A percentile compares a stretch with the other conserved stretches of the same genome.
Evolutionary conservation across 2,113 vertebrate species (phyloP).

Genomic region (Tyrannus savana): DNA sequence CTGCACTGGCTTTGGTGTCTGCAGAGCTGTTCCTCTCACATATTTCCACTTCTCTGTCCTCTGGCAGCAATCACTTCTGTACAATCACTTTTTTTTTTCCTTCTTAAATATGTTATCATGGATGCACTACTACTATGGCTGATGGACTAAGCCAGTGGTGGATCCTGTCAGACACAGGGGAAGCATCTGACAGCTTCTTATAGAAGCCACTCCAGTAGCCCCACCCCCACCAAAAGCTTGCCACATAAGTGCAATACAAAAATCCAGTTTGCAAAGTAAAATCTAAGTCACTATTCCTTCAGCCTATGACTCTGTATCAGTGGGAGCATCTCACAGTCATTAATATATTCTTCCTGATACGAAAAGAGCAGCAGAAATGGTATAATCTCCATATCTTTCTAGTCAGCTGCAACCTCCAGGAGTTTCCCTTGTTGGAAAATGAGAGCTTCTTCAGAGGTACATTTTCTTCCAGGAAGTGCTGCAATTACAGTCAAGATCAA

Average conservation of each 20-base stretch:
- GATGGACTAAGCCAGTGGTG: background rate
- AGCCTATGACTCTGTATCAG: background rate
- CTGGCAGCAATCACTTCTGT: background rate
- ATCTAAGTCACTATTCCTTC: background rate
- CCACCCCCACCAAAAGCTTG: background rate
- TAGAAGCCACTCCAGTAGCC: background rate
- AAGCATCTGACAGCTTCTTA: background rate
- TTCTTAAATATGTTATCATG: background rate
- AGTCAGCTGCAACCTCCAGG: background rate
- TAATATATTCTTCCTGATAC: background rate
- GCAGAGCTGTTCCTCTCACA: background rate
- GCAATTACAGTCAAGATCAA: background rate
- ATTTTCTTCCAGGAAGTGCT: background rate
- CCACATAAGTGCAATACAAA: background rate
- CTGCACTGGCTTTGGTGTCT: background rate
- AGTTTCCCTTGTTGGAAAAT: background rate
- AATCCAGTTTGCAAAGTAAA: background rate
- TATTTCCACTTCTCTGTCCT: background rate
- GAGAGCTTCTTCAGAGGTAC: background rate
- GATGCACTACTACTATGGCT: fast-evolving
- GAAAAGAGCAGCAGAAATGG: background rate
- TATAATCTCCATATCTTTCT: background rate
- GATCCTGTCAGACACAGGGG: background rate
- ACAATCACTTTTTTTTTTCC: too few species aligned
- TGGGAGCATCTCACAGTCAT: background rate